Evolutionary conservation across 2,888 invertebrate species (phyloP).

Genomic region (Dorcus hopei): DNA sequence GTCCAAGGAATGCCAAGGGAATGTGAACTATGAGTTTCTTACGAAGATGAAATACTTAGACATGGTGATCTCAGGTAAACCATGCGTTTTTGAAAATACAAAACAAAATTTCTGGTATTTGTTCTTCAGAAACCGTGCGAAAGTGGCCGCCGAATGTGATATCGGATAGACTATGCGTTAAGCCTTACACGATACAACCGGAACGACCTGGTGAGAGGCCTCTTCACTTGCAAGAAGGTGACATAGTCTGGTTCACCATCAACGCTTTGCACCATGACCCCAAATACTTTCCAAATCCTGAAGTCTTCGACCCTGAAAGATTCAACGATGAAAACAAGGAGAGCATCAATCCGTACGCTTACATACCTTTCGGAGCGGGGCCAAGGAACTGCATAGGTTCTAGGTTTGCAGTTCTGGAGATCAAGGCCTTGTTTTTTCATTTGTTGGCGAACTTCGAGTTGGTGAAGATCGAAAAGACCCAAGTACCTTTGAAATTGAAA

Average conservation of each 20-base stretch:
- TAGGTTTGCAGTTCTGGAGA: conserved; percentile 37
- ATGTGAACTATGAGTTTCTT: conserved; percentile 52
- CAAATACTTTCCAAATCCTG: conserved; percentile 34
- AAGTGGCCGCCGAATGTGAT: conserved; percentile 31
- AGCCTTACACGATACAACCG: neutral
- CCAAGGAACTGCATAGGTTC: conserved; percentile 62
- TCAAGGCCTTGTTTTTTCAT: conserved; percentile 33
- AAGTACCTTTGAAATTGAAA: neutral
- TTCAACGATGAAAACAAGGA: conserved; percentile 55
- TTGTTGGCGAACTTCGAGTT: conserved; percentile 34
- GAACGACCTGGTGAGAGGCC: neutral
- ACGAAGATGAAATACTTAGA: conserved; percentile 44
- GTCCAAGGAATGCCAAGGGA: conserved; percentile 43
- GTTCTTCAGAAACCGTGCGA: conserved; percentile 28
- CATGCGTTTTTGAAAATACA: too few species aligned
- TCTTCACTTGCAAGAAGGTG: neutral
- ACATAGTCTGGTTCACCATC: neutral
- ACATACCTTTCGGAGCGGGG: conserved; percentile 49
- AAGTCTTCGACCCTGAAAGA: conserved; percentile 39
- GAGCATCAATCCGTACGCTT: conserved; percentile 48
- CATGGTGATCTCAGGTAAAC: conserved; percentile 6
- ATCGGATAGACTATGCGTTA: neutral
- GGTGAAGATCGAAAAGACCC: conserved; percentile 30
- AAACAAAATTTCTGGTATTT: too few species aligned
- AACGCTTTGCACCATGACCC: neutral